Percentiles rank a stretch among this genome's conserved stretches.
phyloP scores from a whole-genome alignment of 2,888 invertebrate genomes.

The Pandemis heparana region DNA sequence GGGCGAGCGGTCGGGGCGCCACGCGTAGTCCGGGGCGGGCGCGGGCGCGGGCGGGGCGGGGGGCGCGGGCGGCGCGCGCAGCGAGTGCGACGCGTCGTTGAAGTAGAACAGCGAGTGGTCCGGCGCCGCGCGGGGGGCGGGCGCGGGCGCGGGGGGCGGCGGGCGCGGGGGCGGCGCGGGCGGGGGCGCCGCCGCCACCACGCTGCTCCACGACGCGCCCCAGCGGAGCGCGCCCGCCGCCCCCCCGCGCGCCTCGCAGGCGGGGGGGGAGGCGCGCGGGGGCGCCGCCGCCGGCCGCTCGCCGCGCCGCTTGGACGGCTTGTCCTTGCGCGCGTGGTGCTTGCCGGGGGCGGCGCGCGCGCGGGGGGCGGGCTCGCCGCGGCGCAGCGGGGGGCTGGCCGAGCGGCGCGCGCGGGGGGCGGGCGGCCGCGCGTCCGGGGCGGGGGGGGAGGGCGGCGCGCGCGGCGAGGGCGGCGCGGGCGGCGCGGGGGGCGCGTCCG shows the following conservation, averaged over 20 bases:
- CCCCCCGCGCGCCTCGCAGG: slow-evolving; percentile 10
- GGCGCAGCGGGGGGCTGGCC: slow-evolving; percentile 44
- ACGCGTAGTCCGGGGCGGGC: slow-evolving; percentile 47
- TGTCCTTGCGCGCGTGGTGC: slow-evolving; percentile 35
- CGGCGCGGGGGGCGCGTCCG: slow-evolving; percentile 15
- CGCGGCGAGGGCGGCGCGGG: slow-evolving; percentile 38
- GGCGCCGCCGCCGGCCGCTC: slow-evolving; percentile 44
- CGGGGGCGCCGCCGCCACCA: slow-evolving; percentile 52
- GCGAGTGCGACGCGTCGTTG: slow-evolving; percentile 64
- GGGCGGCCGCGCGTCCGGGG: too few species aligned
- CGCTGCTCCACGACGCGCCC: slow-evolving; percentile 60
- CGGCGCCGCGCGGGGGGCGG: slow-evolving; percentile 45
- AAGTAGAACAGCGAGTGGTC: slow-evolving; percentile 78
- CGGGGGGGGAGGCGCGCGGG: slow-evolving; percentile 41
- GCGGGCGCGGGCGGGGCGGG: slow-evolving; percentile 45
- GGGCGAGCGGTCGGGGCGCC: slow-evolving; percentile 44
- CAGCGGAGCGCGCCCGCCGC: slow-evolving; percentile 24
- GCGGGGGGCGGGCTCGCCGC: slow-evolving; percentile 22
- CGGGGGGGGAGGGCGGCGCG: slow-evolving; percentile 43
- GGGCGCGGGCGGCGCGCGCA: slow-evolving; percentile 33
- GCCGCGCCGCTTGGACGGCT: slow-evolving; percentile 25
- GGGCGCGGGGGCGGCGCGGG: slow-evolving; percentile 16
- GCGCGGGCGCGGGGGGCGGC: slow-evolving; percentile 47
- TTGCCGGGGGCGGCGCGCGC: slow-evolving; percentile 35
- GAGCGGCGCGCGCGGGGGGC: slow-evolving; percentile 50